These are phyloP conservation scores for Drosophila willistoni DNA, from an alignment of 1,140 invertebrate genomes.

Conservation along the genomic window DNA sequence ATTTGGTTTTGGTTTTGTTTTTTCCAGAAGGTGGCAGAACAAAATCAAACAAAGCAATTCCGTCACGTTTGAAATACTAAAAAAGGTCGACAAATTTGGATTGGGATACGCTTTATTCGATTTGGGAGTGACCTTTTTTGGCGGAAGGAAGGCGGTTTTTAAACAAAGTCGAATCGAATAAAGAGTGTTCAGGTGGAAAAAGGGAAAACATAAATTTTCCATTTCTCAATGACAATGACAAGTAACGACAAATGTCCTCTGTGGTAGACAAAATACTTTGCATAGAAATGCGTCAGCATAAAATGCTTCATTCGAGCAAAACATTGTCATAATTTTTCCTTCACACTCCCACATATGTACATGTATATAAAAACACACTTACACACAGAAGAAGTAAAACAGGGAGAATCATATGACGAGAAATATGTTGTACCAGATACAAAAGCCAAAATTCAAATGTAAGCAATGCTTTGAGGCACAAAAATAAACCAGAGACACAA, in stretches of 20 bases:
- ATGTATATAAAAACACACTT: not conserved
- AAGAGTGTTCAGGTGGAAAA: constrained; percentile 46
- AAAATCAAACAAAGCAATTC: constrained; percentile 6
- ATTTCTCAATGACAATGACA: constrained; percentile 55
- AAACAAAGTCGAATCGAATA: not conserved
- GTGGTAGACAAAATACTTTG: constrained; percentile 41
- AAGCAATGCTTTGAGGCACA: constrained; percentile 14
- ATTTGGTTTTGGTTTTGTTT: not conserved
- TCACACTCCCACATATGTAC: too few species aligned
- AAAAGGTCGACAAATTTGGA: constrained; percentile 19
- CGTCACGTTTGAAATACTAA: not conserved
- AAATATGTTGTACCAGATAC: constrained; percentile 47
- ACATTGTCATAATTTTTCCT: constrained; percentile 39
- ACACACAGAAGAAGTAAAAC: not conserved
- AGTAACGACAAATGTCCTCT: constrained; percentile 28
- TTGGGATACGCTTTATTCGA: constrained; percentile 41
- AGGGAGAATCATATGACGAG: not conserved
- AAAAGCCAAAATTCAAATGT: constrained; percentile 61
- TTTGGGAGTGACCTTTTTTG: constrained; percentile 46
- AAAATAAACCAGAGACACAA: constrained; percentile 15
- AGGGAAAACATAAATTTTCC: constrained; percentile 53
- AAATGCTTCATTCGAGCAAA: constrained; percentile 48
- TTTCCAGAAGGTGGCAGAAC: not conserved
- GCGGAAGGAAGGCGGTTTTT: constrained; percentile 1
- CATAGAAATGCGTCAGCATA: constrained; percentile 63